Evolutionary conservation across 2,113 vertebrate genomes (phyloP).

Genomic region (Xiphias gladius): DNA sequence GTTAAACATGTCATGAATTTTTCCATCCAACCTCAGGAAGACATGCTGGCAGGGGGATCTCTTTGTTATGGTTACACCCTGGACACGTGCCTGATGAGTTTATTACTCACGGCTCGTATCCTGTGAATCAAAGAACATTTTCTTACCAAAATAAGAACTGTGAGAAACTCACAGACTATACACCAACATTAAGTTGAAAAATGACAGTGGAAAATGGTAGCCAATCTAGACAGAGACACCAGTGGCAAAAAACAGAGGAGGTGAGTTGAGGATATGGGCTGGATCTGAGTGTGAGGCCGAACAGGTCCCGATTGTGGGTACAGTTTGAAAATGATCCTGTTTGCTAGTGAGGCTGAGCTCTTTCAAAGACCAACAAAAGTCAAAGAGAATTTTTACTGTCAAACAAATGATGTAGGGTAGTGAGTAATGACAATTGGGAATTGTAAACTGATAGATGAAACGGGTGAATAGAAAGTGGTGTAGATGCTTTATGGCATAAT

Average conservation of each 20-base stretch:
- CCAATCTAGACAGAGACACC: not conserved
- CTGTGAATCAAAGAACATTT: not conserved
- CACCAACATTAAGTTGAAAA: not conserved
- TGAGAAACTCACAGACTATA: not conserved
- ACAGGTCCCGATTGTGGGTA: not conserved
- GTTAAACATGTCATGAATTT: slow-evolving; percentile 60
- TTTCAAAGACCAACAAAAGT: slow-evolving; percentile 1
- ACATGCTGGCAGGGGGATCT: slow-evolving; percentile 30
- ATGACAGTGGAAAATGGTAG: not conserved
- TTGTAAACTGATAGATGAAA: not conserved
- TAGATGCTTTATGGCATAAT: not conserved
- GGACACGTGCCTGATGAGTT: slow-evolving; percentile 41
- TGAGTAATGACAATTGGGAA: not conserved
- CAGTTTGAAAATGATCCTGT: not conserved
- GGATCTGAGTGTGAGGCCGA: not conserved
- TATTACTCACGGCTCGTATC: slow-evolving; percentile 19
- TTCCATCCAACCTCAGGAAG: slow-evolving; percentile 42
- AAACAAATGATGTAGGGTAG: not conserved
- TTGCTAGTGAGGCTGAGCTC: not conserved
- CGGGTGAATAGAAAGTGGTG: not conserved
- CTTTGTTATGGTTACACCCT: slow-evolving; percentile 39
- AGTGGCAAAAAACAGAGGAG: not conserved
- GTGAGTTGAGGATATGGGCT: not conserved
- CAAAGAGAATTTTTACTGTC: not conserved
- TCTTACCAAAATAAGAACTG: slow-evolving; percentile 3